Conservation (phyloP, 2,797 vertebrate species). For the Sciaenops ocellatus region DNA sequence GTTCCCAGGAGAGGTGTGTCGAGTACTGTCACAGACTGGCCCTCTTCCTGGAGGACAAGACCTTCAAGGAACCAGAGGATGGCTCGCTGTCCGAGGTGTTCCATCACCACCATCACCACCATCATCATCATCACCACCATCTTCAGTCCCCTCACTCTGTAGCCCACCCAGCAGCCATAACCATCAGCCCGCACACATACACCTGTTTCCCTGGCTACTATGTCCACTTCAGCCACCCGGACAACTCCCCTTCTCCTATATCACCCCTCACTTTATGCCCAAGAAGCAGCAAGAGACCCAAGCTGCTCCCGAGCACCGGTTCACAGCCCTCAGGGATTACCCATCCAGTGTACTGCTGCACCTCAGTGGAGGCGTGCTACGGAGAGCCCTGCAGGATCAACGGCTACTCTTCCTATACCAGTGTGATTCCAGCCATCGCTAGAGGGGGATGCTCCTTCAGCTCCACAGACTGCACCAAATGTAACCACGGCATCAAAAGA, state of each 20-base stretch:
- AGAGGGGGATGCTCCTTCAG: slow-evolving; percentile 87
- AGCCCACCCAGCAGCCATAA: slow-evolving; percentile 77
- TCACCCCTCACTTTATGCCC: slow-evolving; percentile 81
- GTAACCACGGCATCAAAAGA: slow-evolving; percentile 91
- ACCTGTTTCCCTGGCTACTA: slow-evolving; percentile 86
- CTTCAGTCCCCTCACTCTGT: slow-evolving; percentile 86
- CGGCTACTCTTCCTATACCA: slow-evolving; percentile 87
- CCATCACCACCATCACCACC: slow-evolving; percentile 82
- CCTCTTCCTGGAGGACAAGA: slow-evolving; percentile 93
- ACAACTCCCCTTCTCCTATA: slow-evolving; percentile 75
- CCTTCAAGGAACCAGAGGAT: slow-evolving; percentile 91
- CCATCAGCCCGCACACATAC: slow-evolving; percentile 84
- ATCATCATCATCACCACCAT: slow-evolving; percentile 81
- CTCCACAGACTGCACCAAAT: slow-evolving; percentile 85
- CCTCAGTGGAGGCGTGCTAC: slow-evolving; percentile 90
- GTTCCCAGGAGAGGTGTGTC: slow-evolving; percentile 88
- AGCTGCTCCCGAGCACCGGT: slow-evolving; percentile 84
- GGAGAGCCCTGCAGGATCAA: slow-evolving; percentile 89
- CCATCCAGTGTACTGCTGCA: slow-evolving; percentile 93
- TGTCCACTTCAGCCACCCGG: slow-evolving; percentile 85
- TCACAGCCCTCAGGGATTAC: slow-evolving; percentile 90
- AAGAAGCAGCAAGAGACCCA: slow-evolving; percentile 81
- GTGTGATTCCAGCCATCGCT: slow-evolving; percentile 87
- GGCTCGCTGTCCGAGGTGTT: slow-evolving; percentile 88
- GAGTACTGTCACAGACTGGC: slow-evolving; percentile 93